Conservation (phyloP, 2,797 vertebrate genomes). For the Molossus alvarezi region DNA sequence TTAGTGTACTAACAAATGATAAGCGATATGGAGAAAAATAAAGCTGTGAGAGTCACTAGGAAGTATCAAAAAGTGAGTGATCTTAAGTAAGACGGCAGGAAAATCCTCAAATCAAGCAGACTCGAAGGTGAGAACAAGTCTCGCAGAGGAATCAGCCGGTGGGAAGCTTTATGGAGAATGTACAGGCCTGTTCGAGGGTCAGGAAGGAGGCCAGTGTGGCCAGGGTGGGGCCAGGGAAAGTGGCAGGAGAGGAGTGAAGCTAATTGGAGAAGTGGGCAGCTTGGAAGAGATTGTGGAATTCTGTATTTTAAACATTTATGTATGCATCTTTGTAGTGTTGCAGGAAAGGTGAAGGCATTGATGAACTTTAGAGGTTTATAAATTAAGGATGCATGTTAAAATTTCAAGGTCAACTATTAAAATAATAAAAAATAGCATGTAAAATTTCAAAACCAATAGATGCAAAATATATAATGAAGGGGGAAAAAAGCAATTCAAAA, state of each 20-base stretch:
- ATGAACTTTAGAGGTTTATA: background rate
- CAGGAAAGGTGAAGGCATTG: background rate
- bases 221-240: background rate
- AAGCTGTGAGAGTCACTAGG: background rate
- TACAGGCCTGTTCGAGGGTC: background rate
- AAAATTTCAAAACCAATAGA: background rate
- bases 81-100: background rate
- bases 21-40: background rate
- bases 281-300: background rate
- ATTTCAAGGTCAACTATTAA: background rate
- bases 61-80: background rate
- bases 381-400: background rate
- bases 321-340: background rate
- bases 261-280: background rate
- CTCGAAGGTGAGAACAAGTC: background rate
- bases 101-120: background rate
- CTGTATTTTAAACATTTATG: background rate
- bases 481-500: background rate
- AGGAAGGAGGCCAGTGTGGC: background rate
- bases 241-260: background rate
- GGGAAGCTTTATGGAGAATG: background rate
- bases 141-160: background rate
- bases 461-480: background rate
- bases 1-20: background rate
- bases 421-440: constrained; percentile 16